These are phyloP conservation scores for Drosophila sechellia DNA, from an alignment of 1,140 invertebrate genomes.

Conservation along the genomic window DNA sequence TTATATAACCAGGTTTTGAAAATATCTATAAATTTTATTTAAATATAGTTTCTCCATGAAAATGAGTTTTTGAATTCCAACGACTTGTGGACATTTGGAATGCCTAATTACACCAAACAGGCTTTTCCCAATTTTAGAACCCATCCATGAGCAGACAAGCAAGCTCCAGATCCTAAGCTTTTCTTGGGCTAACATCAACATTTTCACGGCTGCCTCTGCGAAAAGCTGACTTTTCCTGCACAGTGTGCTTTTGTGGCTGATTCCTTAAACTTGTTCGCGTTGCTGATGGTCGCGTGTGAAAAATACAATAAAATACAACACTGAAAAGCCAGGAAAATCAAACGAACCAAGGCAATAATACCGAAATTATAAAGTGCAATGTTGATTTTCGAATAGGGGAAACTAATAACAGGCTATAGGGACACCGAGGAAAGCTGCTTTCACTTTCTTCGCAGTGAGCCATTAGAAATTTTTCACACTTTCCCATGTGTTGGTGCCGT, in stretches of 20 bases:
- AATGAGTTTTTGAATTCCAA: neutral
- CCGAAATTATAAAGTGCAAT: constrained; percentile 15
- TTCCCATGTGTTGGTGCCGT: constrained; percentile 34
- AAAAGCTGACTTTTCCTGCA: constrained; percentile 72
- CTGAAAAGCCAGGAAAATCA: constrained; percentile 41
- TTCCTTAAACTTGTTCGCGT: constrained; percentile 78
- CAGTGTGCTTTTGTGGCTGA: constrained; percentile 78
- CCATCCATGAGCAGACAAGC: constrained; percentile 47
- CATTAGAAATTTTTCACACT: constrained; percentile 65
- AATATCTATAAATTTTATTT: too few relatives aligned
- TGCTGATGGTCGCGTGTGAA: constrained; percentile 69
- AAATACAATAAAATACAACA: constrained; percentile 51
- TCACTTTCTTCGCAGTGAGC: constrained; percentile 58
- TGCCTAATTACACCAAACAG: constrained; percentile 10
- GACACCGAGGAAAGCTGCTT: constrained; percentile 18
- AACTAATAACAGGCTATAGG: neutral
- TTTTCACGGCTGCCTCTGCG: constrained; percentile 57
- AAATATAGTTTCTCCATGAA: too few relatives aligned
- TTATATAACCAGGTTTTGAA: too few relatives aligned
- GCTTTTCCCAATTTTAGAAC: constrained; percentile 34
- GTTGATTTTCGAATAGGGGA: neutral
- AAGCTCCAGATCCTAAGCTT: constrained; percentile 31
- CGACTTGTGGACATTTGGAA: neutral
- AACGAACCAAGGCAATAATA: constrained; percentile 9
- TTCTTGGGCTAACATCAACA: constrained; percentile 43